These are phyloP conservation scores for Anolis carolinensis DNA, from an alignment of 2,113 vertebrate genomes.

Conservation along the genomic window DNA sequence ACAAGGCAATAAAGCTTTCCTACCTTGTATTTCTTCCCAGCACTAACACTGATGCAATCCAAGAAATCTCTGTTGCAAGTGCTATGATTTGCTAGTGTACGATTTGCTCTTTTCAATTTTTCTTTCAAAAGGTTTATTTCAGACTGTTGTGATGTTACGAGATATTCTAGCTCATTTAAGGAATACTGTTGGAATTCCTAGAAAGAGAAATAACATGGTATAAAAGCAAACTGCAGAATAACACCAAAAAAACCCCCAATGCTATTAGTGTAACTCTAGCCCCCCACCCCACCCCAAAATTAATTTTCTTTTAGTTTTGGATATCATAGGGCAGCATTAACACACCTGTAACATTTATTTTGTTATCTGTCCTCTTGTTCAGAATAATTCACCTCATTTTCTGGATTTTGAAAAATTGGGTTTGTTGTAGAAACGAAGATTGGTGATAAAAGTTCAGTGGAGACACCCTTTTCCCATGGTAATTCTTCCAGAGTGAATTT, in stretches of 20 bases:
- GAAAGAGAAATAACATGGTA: conserved; percentile 9
- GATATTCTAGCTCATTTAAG: conserved; percentile 62
- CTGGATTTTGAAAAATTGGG: too few species aligned
- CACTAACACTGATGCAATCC: conserved; percentile 50
- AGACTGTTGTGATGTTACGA: conserved; percentile 69
- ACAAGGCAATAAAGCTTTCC: conserved; percentile 60
- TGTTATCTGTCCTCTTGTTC: too few species aligned
- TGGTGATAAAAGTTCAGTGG: too few species aligned
- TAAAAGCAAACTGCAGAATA: neutral
- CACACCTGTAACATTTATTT: too few species aligned
- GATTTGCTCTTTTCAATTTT: conserved; percentile 63
- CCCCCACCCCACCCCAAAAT: too few species aligned
- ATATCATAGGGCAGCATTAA: too few species aligned
- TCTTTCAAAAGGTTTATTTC: conserved; percentile 75
- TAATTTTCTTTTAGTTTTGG: too few species aligned
- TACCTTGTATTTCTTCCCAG: conserved; percentile 66
- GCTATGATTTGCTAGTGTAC: conserved; percentile 58
- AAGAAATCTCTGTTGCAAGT: conserved; percentile 38
- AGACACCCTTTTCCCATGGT: too few species aligned
- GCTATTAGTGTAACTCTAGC: too few species aligned
- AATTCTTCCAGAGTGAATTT: too few species aligned
- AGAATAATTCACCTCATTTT: too few species aligned
- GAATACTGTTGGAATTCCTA: conserved; percentile 61
- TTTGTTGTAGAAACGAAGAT: too few species aligned
- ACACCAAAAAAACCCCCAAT: neutral